Conservation (phyloP, 2,888 invertebrate species). For the Cryptocephalus primarius region DNA sequence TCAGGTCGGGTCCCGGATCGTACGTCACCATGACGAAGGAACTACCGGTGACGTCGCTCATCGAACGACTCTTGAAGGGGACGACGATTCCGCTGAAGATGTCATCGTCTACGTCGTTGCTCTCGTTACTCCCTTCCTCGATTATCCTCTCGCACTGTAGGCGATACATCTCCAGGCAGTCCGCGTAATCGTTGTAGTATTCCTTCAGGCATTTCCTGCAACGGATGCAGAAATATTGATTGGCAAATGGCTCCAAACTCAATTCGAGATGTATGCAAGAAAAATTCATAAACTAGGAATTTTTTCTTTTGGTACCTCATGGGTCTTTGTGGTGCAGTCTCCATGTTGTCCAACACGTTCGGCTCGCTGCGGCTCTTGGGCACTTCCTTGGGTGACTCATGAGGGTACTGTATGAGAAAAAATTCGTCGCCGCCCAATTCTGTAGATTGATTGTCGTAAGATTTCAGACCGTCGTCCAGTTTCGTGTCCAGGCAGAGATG, state of each 20-base stretch:
- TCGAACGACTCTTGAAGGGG: conserved; percentile 43
- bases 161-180: conserved; percentile 40
- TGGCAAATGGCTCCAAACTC: too few species aligned
- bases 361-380: conserved; percentile 30
- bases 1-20: conserved; percentile 41
- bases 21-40: conserved; percentile 34
- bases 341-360: conserved; percentile 20
- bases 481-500: conserved; percentile 27
- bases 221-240: neutral
- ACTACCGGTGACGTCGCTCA: conserved; percentile 41
- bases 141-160: conserved; percentile 13
- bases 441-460: conserved; percentile 23
- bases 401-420: conserved; percentile 33
- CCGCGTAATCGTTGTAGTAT: conserved; percentile 54
- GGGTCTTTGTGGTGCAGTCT: neutral
- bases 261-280: too few species aligned
- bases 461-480: conserved; percentile 23
- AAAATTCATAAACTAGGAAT: too few species aligned
- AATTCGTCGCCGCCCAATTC: conserved; percentile 29
- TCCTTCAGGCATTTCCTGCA: conserved; percentile 38
- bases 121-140: conserved; percentile 25
- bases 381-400: conserved; percentile 14
- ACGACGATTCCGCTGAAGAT: conserved; percentile 29
- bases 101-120: conserved; percentile 29
- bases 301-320: too few species aligned